Evolutionary conservation across 1,140 invertebrate species (phyloP), one percentile per base, ranked within the genome.

Genomic region (Listronotus oregonensis): DNA sequence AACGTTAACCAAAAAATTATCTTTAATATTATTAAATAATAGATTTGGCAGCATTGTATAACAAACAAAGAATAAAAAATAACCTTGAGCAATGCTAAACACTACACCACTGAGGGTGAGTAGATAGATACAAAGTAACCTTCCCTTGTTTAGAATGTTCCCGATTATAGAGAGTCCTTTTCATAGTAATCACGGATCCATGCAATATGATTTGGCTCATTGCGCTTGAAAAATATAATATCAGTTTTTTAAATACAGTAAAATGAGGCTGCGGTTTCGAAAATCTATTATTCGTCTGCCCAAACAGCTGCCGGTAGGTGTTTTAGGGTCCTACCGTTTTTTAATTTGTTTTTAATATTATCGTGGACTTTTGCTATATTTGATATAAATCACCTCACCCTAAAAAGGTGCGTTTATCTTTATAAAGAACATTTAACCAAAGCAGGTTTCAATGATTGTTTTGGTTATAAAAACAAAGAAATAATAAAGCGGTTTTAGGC

Each of bases 151-250:
- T 50, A 50, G 65, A 39, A 66, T 72, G 73, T 75, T 73, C 72
- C 72, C 69, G 71, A 72, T 70, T 73, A 75, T 69, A 67, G 51
- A 67, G 57, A 44, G 51, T 63, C 69, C 74, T 66, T 75, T 76
- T 76, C 69, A 75, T 49, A 56, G 57, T 55, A 68, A 64, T 68
- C 73, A 76, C 64, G 68, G 65, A 72, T 71, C 74, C 74, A 72
- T 76, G 75, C 68, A 76, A 75, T 76, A 76, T 76, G 76, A 71
- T 75, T 74, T 75, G 76, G 73, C 74, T 78, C 76, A 78, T 78
- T 78, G 73, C 76, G 69, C 74, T 56, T 69, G 68, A 73, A 78
- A 78, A 76, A 76, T 77, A 66, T 72, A 64, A 68, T 57, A 50
- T 72, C 71, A 62, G 62, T 63, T 73, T 76, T 72, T 74, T 71